Percentiles rank a stretch among this genome's conserved stretches.
phyloP scores from a whole-genome alignment of 2,113 vertebrate species.

The Melanerpes aurifrons region DNA sequence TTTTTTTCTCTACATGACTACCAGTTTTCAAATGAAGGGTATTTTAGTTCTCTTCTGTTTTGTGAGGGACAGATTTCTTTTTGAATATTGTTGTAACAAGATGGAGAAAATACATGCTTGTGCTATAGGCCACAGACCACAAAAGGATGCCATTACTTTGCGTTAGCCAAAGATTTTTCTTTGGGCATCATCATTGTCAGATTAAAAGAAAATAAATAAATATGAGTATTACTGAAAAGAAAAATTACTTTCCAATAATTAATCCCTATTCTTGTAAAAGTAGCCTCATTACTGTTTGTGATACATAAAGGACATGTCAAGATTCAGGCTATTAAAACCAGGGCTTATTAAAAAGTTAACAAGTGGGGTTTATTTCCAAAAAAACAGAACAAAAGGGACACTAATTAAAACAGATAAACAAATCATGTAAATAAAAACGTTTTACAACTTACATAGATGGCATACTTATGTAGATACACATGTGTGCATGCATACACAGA shows the following conservation, averaged over 20 bases:
- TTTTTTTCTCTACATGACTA: background rate
- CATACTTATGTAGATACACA: background rate
- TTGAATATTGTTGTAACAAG: background rate
- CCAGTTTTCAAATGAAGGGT: background rate
- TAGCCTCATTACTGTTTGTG: background rate
- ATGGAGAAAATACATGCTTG: background rate
- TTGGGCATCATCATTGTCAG: background rate
- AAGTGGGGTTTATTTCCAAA: conserved; percentile 43
- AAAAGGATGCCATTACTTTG: background rate
- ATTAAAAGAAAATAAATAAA: background rate
- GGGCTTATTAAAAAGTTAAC: conserved; percentile 20
- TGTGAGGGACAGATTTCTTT: background rate
- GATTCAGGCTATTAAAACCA: conserved; percentile 17
- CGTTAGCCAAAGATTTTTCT: background rate
- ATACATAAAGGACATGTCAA: background rate
- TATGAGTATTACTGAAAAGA: background rate
- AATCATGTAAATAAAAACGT: conserved; percentile 23
- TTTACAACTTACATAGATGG: background rate
- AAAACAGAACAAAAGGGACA: conserved; percentile 32
- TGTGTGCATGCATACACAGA: background rate
- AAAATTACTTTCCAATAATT: background rate
- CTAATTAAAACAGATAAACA: conserved; percentile 7
- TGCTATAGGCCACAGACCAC: background rate
- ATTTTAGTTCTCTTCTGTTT: background rate
- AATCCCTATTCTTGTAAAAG: background rate